Evolutionary conservation across 2,888 invertebrate genomes (phyloP), one percentile per base, ranked within the genome.

Genomic region (Caenorhabditis becei): DNA sequence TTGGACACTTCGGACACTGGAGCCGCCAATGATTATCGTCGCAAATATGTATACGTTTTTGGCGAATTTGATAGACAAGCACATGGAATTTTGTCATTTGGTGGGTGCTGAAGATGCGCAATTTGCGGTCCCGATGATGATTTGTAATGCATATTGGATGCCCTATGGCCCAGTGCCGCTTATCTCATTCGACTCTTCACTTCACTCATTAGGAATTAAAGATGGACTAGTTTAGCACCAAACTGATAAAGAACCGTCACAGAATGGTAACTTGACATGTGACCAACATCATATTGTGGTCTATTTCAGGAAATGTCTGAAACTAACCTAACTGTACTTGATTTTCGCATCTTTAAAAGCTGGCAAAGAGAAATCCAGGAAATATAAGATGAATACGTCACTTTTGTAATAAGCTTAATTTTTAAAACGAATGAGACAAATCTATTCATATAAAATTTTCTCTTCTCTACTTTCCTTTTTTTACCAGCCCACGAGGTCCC

Each of bases 131-230:
- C 41, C 61, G 77, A 69, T 78, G 80, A 80, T 80, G 80, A 80
- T 80, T 80, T 74, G 69, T 80, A 80, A 80, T 80, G 80, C 80
- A 80, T 80, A 70, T 56, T 4, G 24, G 24, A 78, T 78, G 66
- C 35, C 56, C 56, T 56, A 56, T 56, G 16, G 56, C n/a, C 47
- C 56, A 20, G 20, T 18, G 7, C 28, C 28, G 56, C 18, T 32
- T 32, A 56, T 56, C 54, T 54, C 28, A 28, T 54, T 54, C 28
- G 5, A 47, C 54, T 54, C 28, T 2, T 47, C 47, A 54, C 10
- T 51, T 23, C 3, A 14, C 41, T 47, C 47, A 20, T 47, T 47
- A 41, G 41, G 41, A 41, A 41, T 41, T 41, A 14, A 41, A 41
- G 41, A 41, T 41, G 14, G 2, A 41, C 41, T 14, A 14, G 41